These are phyloP conservation scores for Nudaria mundana DNA, from an alignment of 2,888 invertebrate species.

Conservation along the genomic window DNA sequence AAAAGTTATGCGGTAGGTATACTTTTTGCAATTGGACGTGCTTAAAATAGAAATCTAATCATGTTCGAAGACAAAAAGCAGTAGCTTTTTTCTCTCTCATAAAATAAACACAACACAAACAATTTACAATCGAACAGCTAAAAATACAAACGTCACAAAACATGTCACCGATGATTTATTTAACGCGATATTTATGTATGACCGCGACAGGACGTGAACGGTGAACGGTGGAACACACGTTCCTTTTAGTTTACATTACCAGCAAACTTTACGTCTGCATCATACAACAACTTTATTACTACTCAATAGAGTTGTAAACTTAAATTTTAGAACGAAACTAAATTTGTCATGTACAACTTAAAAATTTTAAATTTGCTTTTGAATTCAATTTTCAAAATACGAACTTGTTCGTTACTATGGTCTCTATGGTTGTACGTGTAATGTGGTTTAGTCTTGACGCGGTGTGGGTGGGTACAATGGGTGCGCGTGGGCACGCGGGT, in stretches of 20 bases:
- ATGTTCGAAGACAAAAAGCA: constrained; percentile 16
- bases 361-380: constrained; percentile 37
- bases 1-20: too few relatives aligned
- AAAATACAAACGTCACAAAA: constrained; percentile 59
- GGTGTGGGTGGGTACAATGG: constrained; percentile 63
- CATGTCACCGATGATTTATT: constrained; percentile 73
- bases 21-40: too few relatives aligned
- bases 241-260: constrained; percentile 57
- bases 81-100: constrained; percentile 35
- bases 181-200: constrained; percentile 70
- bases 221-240: too few relatives aligned
- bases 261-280: constrained; percentile 21
- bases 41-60: constrained; percentile 17
- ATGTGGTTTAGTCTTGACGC: constrained; percentile 29
- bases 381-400: constrained; percentile 14
- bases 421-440: constrained; percentile 11
- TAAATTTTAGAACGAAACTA: constrained; percentile 5
- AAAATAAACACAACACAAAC: constrained; percentile 47
- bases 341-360: constrained; percentile 31
- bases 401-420: constrained; percentile 9
- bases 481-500: constrained; percentile 56
- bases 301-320: constrained; percentile 32
- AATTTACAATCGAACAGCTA: constrained; percentile 45
- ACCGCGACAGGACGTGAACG: constrained; percentile 54
- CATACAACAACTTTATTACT: constrained; percentile 13